Percentiles rank a stretch among this genome's conserved stretches.
These are phyloP conservation scores for Rhabdornis inornatus DNA, from an alignment of 2,113 vertebrate species.

Conservation along the genomic window DNA sequence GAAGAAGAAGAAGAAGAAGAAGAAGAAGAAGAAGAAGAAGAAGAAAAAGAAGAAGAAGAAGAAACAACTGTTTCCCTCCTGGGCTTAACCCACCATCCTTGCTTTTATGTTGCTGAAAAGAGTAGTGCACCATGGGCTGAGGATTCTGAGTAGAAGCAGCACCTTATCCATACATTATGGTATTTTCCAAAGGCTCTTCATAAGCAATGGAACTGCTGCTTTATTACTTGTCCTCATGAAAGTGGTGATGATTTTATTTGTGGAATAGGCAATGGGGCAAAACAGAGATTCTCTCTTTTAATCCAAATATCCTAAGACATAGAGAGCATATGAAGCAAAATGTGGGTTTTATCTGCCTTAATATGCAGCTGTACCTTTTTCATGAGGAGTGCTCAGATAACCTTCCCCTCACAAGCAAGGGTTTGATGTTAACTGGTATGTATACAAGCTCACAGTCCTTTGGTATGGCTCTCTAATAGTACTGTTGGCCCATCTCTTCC, in stretches of 20 bases:
- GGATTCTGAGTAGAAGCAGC: neutral
- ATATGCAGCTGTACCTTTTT: neutral
- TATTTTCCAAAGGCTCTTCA: neutral
- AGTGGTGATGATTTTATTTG: neutral
- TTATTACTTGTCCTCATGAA: neutral
- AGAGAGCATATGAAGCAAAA: neutral
- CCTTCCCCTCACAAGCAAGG: neutral
- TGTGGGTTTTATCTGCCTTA: neutral
- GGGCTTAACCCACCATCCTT: neutral
- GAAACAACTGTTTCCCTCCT: neutral
- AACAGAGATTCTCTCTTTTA: neutral
- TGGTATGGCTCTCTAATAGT: neutral
- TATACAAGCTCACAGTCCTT: neutral
- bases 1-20: neutral
- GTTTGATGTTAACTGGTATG: neutral
- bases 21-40: neutral
- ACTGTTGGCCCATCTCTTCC: neutral
- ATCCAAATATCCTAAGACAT: neutral
- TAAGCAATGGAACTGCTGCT: neutral
- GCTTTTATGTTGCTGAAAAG: neutral
- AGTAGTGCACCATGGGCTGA: accelerated
- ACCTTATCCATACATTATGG: neutral
- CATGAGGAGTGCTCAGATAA: neutral
- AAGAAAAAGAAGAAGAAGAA: neutral
- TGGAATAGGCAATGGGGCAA: neutral